phyloP scores from a whole-genome alignment of 2,888 invertebrate genomes.

The Onchidella celtica region DNA sequence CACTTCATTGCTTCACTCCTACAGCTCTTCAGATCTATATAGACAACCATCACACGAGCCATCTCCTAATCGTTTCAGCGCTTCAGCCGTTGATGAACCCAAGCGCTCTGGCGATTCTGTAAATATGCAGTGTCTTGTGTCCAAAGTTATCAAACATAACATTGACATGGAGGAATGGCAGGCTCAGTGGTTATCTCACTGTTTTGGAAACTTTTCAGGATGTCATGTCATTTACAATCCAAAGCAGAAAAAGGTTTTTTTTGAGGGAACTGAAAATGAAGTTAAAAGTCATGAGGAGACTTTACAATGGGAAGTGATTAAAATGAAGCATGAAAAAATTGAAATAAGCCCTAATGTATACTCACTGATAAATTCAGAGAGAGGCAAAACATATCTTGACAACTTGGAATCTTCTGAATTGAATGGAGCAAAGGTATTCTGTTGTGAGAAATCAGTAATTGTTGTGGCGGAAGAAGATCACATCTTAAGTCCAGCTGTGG shows the following conservation, averaged over 20 bases:
- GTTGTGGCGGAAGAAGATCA: not conserved
- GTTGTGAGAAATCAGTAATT: not conserved
- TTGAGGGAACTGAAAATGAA: not conserved
- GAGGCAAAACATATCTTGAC: not conserved
- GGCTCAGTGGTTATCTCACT: no score
- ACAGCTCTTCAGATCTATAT: no score
- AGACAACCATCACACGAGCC: no score
- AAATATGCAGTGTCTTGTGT: no score
- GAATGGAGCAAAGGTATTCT: not conserved
- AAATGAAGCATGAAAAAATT: not conserved
- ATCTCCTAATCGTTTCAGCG: no score
- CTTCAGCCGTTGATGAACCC: no score
- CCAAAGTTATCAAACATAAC: no score
- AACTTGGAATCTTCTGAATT: not conserved
- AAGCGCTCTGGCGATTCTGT: no score
- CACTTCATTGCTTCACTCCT: no score
- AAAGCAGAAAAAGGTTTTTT: not conserved
- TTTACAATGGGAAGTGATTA: conserved; percentile 3
- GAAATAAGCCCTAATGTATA: not conserved
- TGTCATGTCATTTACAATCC: not conserved
- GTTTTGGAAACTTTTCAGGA: conserved; percentile 5
- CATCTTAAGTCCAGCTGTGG: not conserved
- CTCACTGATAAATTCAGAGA: not conserved
- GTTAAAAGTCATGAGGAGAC: not conserved
- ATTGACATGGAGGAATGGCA: not conserved